These are phyloP conservation scores for Itoplectis maculator DNA, from an alignment of 2,888 invertebrate species.

Conservation along the genomic window DNA sequence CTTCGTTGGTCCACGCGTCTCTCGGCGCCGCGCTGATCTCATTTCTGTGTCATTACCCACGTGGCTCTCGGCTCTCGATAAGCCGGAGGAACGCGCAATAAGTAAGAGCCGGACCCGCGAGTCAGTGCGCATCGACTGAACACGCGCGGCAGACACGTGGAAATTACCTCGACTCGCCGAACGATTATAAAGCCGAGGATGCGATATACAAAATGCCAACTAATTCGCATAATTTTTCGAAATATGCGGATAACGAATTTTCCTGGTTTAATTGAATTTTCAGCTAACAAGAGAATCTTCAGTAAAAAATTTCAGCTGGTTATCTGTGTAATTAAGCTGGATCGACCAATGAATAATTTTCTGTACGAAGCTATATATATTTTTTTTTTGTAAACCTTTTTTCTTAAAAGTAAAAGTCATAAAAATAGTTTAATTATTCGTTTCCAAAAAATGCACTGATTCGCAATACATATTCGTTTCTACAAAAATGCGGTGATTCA, in stretches of 20 bases:
- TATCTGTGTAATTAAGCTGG: too few relatives aligned
- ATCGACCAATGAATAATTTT: too few relatives aligned
- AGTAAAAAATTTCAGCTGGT: too few relatives aligned
- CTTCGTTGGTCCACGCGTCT: slow-evolving; percentile 44
- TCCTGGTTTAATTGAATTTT: not conserved
- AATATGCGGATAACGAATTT: not conserved
- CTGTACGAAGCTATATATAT: too few relatives aligned
- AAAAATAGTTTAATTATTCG: too few relatives aligned
- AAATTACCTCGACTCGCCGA: not conserved
- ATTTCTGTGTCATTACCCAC: slow-evolving; percentile 37
- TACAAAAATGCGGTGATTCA: too few relatives aligned
- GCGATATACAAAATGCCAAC: not conserved
- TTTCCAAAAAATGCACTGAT: too few relatives aligned
- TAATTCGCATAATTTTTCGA: not conserved
- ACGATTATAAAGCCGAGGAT: not conserved
- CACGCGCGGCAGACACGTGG: not conserved
- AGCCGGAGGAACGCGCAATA: slow-evolving; percentile 7
- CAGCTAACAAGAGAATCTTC: too few relatives aligned
- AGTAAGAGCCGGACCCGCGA: not conserved
- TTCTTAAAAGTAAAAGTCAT: too few relatives aligned
- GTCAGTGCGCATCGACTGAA: not conserved
- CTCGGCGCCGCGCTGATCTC: slow-evolving; percentile 37
- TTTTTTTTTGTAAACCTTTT: too few relatives aligned
- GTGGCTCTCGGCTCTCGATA: slow-evolving; percentile 21
- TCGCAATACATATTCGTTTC: too few relatives aligned